A percentile compares a stretch with the other conserved stretches of the same genome.
phyloP scores from a whole-genome alignment of 2,113 vertebrate genomes.

The Galbula dea region DNA sequence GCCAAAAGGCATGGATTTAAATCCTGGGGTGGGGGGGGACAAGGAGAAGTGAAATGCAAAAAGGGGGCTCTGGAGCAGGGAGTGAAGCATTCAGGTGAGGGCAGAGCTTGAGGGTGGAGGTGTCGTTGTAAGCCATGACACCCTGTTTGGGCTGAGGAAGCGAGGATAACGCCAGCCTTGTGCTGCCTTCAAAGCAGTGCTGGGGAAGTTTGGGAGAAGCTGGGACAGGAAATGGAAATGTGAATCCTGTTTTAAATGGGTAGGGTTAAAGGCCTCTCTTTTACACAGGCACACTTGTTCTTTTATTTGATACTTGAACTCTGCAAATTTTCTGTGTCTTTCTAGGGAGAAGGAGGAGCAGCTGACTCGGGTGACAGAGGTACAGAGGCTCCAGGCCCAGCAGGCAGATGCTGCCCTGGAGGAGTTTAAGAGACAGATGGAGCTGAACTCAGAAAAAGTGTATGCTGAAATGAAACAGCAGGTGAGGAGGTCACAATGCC shows the following conservation, averaged over 20 bases:
- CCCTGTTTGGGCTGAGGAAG: not conserved
- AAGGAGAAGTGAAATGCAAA: not conserved
- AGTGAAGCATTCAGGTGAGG: not conserved
- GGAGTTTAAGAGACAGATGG: conserved; percentile 92
- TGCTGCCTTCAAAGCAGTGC: conserved; percentile 33
- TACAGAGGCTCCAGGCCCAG: conserved; percentile 86
- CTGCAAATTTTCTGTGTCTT: conserved; percentile 68
- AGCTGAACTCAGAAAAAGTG: conserved; percentile 90
- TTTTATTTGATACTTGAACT: conserved; percentile 66
- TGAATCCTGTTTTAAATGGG: conserved; percentile 63
- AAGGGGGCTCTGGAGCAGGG: not conserved
- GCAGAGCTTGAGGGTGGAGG: not conserved
- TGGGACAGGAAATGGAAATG: conserved; percentile 56
- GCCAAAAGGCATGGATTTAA: not conserved
- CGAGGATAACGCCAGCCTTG: not conserved
- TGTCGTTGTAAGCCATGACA: not conserved
- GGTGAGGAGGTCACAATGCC: conserved; percentile 75
- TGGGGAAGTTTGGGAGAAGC: conserved; percentile 48
- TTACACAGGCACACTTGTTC: conserved; percentile 40
- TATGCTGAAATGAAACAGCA: conserved; percentile 91
- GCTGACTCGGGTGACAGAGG: conserved; percentile 80
- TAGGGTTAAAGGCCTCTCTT: conserved; percentile 62
- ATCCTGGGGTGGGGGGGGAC: not conserved
- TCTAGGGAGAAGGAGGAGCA: conserved; percentile 89
- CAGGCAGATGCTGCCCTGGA: conserved; percentile 89